A percentile compares a stretch with the other conserved stretches of the same genome.
Conservation (phyloP, 2,888 invertebrate genomes). For the Philereme transversata region DNA sequence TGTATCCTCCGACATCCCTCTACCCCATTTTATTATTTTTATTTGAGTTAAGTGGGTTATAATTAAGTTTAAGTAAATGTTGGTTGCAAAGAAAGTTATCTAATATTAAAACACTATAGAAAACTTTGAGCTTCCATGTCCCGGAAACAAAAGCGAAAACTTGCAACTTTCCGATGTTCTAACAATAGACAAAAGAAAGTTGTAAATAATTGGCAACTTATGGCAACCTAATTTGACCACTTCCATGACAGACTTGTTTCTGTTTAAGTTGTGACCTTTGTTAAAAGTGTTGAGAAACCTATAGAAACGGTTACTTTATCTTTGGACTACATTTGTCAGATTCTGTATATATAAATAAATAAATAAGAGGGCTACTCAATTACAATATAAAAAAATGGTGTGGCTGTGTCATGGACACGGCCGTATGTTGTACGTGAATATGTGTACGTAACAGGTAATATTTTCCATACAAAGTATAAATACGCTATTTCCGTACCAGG, state of each 20-base stretch:
- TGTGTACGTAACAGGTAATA: too few species aligned
- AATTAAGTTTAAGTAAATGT: too few species aligned
- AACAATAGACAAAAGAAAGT: conserved; percentile 35
- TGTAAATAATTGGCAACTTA: conserved; percentile 34
- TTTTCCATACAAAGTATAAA: too few species aligned
- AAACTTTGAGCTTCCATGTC: conserved; percentile 29
- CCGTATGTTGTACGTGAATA: too few species aligned
- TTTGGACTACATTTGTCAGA: neutral
- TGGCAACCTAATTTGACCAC: conserved; percentile 31
- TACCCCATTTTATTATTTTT: too few species aligned
- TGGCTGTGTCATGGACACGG: too few species aligned
- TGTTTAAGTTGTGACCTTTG: conserved; percentile 3
- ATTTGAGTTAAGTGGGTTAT: too few species aligned
- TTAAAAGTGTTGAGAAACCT: neutral
- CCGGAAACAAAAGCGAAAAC: conserved; percentile 34
- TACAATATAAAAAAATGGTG: too few species aligned
- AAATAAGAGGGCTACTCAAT: too few species aligned
- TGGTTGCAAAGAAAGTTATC: neutral
- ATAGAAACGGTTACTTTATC: neutral
- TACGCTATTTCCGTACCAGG: too few species aligned
- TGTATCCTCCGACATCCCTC: too few species aligned
- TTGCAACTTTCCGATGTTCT: conserved; percentile 32
- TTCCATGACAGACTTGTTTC: conserved; percentile 21
- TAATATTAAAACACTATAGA: neutral
- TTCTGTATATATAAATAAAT: too few species aligned